Conservation (phyloP, 2,797 vertebrate species). For the Gymnocypris eckloni region DNA sequence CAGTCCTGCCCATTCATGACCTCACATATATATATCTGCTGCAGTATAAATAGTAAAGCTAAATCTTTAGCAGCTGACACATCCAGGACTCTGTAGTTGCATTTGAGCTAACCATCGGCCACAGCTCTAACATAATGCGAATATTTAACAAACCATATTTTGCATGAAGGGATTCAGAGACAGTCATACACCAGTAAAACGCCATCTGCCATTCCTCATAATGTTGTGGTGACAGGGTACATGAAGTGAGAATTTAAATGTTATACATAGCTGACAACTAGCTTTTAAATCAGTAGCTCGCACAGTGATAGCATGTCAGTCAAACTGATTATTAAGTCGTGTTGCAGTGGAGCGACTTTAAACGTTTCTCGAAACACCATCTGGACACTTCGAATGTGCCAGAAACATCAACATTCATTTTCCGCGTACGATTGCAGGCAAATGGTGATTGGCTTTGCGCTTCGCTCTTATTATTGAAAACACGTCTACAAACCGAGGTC, state of each 20-base stretch:
- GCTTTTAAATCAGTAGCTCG: slow-evolving; percentile 41
- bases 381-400: slow-evolving; percentile 25
- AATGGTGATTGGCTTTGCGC: slow-evolving; percentile 42
- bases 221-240: slow-evolving; percentile 44
- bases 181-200: slow-evolving; percentile 31
- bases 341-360: slow-evolving; percentile 32
- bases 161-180: slow-evolving; percentile 21
- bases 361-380: slow-evolving; percentile 19
- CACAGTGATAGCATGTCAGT: slow-evolving; percentile 36
- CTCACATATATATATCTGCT: background rate
- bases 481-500: slow-evolving; percentile 47
- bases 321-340: slow-evolving; percentile 28
- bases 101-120: slow-evolving; percentile 4
- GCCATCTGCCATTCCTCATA: slow-evolving; percentile 45
- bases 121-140: background rate
- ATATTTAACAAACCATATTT: slow-evolving; percentile 8
- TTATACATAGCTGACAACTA: slow-evolving; percentile 34
- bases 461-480: slow-evolving; percentile 42
- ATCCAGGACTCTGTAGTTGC: background rate
- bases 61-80: background rate
- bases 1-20: background rate
- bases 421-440: slow-evolving; percentile 18
- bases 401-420: slow-evolving; percentile 39
- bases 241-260: slow-evolving; percentile 44
- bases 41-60: background rate